Evolutionary conservation across 2,113 vertebrate species (phyloP).

Genomic region (Nettapus auritus): DNA sequence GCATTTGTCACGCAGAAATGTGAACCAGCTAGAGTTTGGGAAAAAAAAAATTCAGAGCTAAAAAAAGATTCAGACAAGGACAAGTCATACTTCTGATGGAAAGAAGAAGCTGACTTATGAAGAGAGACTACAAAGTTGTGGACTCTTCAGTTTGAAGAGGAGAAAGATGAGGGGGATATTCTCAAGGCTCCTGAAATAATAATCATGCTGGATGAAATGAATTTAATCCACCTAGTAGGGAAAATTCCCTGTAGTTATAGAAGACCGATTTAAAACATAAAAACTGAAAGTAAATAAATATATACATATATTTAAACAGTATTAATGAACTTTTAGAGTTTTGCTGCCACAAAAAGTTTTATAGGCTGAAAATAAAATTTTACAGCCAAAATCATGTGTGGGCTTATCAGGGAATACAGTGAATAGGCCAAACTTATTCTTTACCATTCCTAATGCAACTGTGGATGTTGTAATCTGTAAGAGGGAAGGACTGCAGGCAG

Average conservation of each 20-base stretch:
- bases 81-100: background rate
- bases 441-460: background rate
- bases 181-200: background rate
- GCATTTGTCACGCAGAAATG: background rate
- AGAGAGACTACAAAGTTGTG: background rate
- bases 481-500: background rate
- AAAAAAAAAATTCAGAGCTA: background rate
- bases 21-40: background rate
- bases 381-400: background rate
- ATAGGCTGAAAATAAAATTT: background rate
- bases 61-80: background rate
- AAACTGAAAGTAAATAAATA: background rate
- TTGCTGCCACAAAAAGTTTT: background rate
- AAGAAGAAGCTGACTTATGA: background rate
- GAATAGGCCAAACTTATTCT: background rate
- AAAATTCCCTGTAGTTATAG: background rate
- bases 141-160: background rate
- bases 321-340: background rate
- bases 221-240: background rate
- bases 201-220: background rate
- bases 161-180: background rate
- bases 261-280: background rate
- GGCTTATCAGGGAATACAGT: background rate
- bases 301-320: background rate
- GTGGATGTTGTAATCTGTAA: background rate